phyloP scores from a whole-genome alignment of 1,140 invertebrate species.

The Grapholita molesta region DNA sequence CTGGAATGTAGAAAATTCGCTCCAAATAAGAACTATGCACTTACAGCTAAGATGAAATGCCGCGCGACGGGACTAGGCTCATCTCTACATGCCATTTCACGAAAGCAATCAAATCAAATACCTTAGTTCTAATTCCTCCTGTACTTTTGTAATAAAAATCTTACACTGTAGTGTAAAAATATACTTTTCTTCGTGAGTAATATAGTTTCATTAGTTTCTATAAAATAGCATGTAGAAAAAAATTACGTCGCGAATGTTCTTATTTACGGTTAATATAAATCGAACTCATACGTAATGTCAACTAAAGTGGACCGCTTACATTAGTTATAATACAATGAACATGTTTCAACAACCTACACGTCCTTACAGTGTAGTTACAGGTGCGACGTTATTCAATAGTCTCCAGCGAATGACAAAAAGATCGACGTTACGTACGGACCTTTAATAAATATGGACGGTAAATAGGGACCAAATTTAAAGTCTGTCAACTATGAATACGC shows the following conservation, averaged over 20 bases:
- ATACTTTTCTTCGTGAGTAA: neutral
- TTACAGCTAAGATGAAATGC: conserved; percentile 70
- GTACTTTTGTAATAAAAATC: conserved; percentile 8
- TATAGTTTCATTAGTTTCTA: conserved; percentile 31
- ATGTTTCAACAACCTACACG: conserved; percentile 6
- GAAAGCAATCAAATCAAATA: conserved; percentile 29
- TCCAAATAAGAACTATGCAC: conserved; percentile 46
- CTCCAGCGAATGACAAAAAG: neutral
- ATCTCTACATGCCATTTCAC: conserved; percentile 52
- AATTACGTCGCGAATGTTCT: conserved; percentile 59
- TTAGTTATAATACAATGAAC: conserved; percentile 25
- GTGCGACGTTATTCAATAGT: neutral
- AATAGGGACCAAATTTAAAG: conserved; percentile 7
- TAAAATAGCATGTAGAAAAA: conserved; percentile 61
- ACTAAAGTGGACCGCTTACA: conserved; percentile 19
- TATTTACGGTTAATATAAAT: conserved; percentile 31
- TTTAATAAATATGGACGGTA: conserved; percentile 14
- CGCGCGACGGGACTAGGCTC: conserved; percentile 67
- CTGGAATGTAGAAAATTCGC: conserved; percentile 67
- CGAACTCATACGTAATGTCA: conserved; percentile 20
- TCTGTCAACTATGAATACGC: neutral
- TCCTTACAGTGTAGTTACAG: neutral
- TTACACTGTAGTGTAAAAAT: conserved; percentile 11
- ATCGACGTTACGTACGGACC: neutral
- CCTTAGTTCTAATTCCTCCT: neutral